Conservation (phyloP, 2,113 vertebrate genomes). For the Ictalurus furcatus region DNA sequence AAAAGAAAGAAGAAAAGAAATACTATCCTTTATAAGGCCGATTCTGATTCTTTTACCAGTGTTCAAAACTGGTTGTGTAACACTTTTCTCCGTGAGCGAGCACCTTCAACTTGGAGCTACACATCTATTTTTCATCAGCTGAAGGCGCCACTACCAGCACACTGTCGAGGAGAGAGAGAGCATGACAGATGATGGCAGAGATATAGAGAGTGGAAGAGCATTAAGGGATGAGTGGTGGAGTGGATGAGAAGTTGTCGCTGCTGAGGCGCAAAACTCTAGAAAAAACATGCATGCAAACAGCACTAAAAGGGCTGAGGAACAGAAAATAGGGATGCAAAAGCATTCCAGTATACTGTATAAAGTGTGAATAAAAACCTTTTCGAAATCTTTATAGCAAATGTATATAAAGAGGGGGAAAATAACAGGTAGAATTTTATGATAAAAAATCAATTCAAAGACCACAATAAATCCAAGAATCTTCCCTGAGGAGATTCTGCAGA, state of each 20-base stretch:
- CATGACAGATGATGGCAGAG: background rate
- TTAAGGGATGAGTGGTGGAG: slow-evolving; percentile 28
- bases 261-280: background rate
- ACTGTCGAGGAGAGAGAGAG: slow-evolving; percentile 20
- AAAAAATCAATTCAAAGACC: background rate
- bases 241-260: slow-evolving; percentile 28
- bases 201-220: slow-evolving; percentile 12
- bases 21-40: background rate
- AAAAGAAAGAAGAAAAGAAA: background rate
- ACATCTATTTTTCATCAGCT: slow-evolving; percentile 49
- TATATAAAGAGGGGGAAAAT: background rate
- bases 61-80: slow-evolving; percentile 14
- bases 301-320: slow-evolving; percentile 27
- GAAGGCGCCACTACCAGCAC: background rate
- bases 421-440: background rate
- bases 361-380: background rate
- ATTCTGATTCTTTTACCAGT: background rate
- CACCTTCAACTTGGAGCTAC: slow-evolving; percentile 32
- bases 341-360: background rate
- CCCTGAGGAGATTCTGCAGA: background rate
- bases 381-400: background rate
- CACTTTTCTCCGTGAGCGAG: slow-evolving; percentile 33
- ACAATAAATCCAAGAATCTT: background rate
- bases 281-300: slow-evolving; percentile 24
- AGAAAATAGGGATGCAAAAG: background rate